Evolutionary conservation across 2,797 vertebrate species (phyloP).

Genomic region (Phrynocephalus vlangalii): DNA sequence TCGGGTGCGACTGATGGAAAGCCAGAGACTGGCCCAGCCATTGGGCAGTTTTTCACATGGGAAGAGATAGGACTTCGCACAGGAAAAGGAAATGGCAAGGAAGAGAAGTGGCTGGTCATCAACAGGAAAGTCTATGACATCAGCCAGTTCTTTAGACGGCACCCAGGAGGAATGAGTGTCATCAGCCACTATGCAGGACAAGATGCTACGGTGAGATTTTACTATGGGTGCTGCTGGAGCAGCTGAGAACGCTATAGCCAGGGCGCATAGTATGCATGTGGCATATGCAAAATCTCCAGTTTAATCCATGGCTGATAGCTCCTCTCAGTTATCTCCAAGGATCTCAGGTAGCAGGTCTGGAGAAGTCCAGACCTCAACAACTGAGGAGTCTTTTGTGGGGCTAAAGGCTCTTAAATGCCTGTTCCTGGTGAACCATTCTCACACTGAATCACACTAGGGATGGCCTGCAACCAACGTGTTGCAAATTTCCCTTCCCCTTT

Average conservation of each 20-base stretch:
- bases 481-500: no score
- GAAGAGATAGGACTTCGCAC: conserved; percentile 19
- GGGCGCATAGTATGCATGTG: not conserved
- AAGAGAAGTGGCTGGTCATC: conserved; percentile 49
- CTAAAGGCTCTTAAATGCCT: no score
- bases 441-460: no score
- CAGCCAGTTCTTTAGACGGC: conserved; percentile 35
- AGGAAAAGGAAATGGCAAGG: conserved; percentile 60
- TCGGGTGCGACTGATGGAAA: not conserved
- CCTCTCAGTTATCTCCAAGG: not conserved
- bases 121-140: conserved; percentile 48
- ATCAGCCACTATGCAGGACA: conserved; percentile 58
- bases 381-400: no score
- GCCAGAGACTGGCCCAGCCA: not conserved
- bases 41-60: conserved; percentile 31
- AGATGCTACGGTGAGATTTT: conserved; percentile 54
- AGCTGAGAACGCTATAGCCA: not conserved
- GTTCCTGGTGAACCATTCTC: no score
- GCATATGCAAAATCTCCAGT: no score
- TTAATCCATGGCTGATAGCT: no score
- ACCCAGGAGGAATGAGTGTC: conserved; percentile 72
- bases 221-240: not conserved
- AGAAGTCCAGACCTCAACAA: not conserved
- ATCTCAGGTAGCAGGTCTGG: not conserved
- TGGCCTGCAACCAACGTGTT: no score